Percentiles rank a stretch among this genome's conserved stretches.
Evolutionary conservation across 2,888 invertebrate genomes (phyloP).

Genomic region (Atethmia centrago): DNA sequence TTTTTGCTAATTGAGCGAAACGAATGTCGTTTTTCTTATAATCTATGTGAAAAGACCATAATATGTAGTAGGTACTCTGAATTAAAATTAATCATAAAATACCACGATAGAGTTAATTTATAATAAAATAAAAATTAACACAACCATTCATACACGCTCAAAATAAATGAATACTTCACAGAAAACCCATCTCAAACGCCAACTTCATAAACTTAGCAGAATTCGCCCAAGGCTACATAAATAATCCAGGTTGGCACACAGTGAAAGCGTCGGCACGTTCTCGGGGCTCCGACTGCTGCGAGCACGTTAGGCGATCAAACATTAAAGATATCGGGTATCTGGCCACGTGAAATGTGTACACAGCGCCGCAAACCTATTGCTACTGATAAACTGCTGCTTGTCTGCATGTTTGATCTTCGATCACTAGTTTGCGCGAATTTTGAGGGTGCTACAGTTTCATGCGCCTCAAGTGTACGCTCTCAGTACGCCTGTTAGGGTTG

Average conservation of each 20-base stretch:
- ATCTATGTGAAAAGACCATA: neutral
- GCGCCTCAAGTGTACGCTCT: conserved; percentile 31
- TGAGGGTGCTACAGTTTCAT: conserved; percentile 32
- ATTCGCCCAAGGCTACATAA: conserved; percentile 27
- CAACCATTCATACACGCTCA: conserved; percentile 25
- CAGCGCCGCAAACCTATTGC: conserved; percentile 44
- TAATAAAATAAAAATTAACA: conserved; percentile 14
- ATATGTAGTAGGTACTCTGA: neutral
- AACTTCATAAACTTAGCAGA: conserved; percentile 45
- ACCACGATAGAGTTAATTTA: conserved; percentile 8
- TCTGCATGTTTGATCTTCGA: conserved; percentile 39
- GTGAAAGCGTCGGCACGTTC: conserved; percentile 36
- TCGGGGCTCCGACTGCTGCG: conserved; percentile 5
- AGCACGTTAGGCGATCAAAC: conserved; percentile 56
- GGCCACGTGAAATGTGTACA: conserved; percentile 43
- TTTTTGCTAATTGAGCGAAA: neutral
- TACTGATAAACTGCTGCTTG: conserved; percentile 38
- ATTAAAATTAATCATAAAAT: conserved; percentile 5
- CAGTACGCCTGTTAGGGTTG: neutral
- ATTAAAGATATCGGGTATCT: conserved; percentile 55
- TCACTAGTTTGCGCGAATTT: conserved; percentile 36
- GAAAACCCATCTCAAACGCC: conserved; percentile 41
- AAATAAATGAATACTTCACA: conserved; percentile 33
- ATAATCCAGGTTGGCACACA: conserved; percentile 28
- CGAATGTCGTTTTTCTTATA: neutral